Percentiles rank a stretch among this genome's conserved stretches.
phyloP scores from a whole-genome alignment of 2,797 vertebrate genomes.

The Rhinichthys osculus region DNA sequence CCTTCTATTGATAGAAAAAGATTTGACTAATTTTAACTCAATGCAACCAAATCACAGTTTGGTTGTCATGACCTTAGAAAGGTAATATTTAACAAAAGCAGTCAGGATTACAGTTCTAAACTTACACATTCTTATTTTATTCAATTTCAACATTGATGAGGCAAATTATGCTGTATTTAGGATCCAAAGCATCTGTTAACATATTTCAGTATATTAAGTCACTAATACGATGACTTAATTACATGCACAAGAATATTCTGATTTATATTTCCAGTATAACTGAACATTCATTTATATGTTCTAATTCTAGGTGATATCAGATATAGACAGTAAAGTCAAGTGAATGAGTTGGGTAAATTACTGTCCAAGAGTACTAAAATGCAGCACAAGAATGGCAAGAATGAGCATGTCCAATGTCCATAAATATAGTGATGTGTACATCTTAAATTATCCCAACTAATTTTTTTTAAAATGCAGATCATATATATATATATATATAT shows the following conservation, averaged over 20 bases:
- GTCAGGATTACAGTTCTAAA: neutral
- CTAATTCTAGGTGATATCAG: neutral
- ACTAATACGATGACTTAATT: neutral
- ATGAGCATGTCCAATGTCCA: neutral
- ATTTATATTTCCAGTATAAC: neutral
- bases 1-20: neutral
- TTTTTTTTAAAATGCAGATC: too few relatives aligned
- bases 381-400: too few relatives aligned
- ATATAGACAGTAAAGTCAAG: neutral
- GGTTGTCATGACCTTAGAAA: neutral
- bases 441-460: too few relatives aligned
- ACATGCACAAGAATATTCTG: neutral
- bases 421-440: neutral
- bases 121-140: neutral
- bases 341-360: neutral
- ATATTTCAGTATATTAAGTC: neutral
- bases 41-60: neutral
- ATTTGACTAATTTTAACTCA: too few relatives aligned
- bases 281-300: neutral
- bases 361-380: neutral
- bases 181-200: too few relatives aligned
- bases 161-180: neutral
- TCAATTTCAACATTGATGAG: neutral
- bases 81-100: neutral
- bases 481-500: too few relatives aligned